Evolutionary conservation across 2,113 vertebrate species (phyloP), one percentile per base, ranked within the genome.

Genomic region (Tyrannus savana): DNA sequence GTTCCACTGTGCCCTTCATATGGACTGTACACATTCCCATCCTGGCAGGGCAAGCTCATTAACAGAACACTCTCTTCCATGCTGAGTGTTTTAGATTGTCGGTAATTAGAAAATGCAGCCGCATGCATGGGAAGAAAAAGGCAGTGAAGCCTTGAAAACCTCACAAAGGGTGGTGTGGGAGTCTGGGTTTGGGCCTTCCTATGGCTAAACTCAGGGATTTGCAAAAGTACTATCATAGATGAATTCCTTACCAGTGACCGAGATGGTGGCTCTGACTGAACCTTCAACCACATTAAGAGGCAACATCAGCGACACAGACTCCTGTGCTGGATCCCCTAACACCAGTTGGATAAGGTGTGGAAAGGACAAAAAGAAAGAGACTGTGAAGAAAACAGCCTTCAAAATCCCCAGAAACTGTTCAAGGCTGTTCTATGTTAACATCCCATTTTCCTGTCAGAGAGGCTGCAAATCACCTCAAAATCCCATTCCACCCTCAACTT

Each of bases 221-320:
- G 46, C 47, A 92, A 73, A 35, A 35, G 6, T 55, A 31, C 25
- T 22, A 3, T 19, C 46, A 59, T 6, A 37, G 27, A 9, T 73
- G 19, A 85, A 62, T 62, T 90, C 66, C 97, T 97, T 94, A 98
- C 97, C 97, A 0, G 97, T 93, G 67, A 97, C 97, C 0, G 77
- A 90, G 46, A 98, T 0, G 0, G 93, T 96, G 37, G 97, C 97
- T 84, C 93, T 97, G 66, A 93, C 44, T 37, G 98, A 97, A 74
- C 97, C 94, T 73, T 97, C 81, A 84, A 98, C 90, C 55, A 95
- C 93, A 9, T 93, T 80, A 12, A 7, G 14, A 55, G 97, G 98
- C 50, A 98, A 33, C 33, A 83, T 75, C 91, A 98, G 68, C 33
- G 96, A 94, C 69, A 98, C 74, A 49, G 81, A 96, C 55, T 98